Base-by-base conservation (phyloP, 2,888 invertebrate species). In the Ramazzottius varieornatus region DNA sequence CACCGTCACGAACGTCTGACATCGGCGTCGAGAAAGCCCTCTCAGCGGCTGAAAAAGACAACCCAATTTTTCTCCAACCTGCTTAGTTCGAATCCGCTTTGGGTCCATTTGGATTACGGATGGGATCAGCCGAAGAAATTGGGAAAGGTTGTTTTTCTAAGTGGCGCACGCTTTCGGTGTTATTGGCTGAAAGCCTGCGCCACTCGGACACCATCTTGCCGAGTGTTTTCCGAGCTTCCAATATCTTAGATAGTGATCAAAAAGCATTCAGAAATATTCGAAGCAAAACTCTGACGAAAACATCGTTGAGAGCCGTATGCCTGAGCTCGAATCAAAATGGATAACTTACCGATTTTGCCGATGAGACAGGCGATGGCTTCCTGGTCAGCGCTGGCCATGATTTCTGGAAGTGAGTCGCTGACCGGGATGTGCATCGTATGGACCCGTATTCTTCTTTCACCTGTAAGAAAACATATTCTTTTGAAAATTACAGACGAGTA, bases 381-480 rank as follows among this genome's bases (percentile, higher is more conserved):
- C 73, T 92, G 86, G 78, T 98, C 96, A 0, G 94, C 96, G 16
- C 73, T 71, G 83, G 86, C 83, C 71, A 93, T 81, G 2, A 98
- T 82, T 72, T 94, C 94, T 1, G 84, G 81, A 66, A 96, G 75
- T 71, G 83, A 88, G 66, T 83, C 82, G 0, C 86, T 86, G 1
- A 93, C 86, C 1, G 96, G 96, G 70, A 98, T 76, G 75, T 94
- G 93, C 68, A 98, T 76, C 0, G 98, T 99, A 77, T 98, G 96
- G 24, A 98, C 96, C 67, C 98, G 83, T 74, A 99, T 99, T 71
- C 96, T 82, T 66, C 98, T 81, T 77, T 98, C 98, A 64, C 89
- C 86, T 86, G 72, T 2, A 70, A 69, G 32, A 54, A 32, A 20
- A 66, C n/a, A n/a, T n/a, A n/a, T n/a, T n/a, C n/a, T n/a, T n/a